Conservation (phyloP, 2,888 invertebrate genomes). For the Eupithecia insigniata region DNA sequence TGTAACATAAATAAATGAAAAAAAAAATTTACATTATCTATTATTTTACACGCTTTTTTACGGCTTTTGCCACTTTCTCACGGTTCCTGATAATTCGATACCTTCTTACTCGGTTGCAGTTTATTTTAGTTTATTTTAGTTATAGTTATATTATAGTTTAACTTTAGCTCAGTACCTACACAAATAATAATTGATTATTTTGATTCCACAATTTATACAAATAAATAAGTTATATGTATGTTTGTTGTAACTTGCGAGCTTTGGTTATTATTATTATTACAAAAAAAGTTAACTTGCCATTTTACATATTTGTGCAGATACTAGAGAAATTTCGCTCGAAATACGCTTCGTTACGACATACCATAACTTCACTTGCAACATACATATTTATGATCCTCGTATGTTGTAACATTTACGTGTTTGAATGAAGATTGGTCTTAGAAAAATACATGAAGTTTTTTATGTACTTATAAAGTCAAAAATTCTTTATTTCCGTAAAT, state of each 20-base stretch:
- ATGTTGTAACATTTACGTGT: slow-evolving; percentile 33
- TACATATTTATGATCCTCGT: slow-evolving; percentile 40
- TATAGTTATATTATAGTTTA: too few species aligned
- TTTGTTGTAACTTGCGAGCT: background rate
- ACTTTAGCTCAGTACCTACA: background rate
- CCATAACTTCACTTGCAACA: slow-evolving; percentile 28
- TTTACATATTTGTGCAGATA: slow-evolving; percentile 20
- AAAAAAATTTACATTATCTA: too few species aligned
- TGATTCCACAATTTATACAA: background rate
- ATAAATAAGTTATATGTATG: background rate
- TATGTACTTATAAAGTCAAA: too few species aligned
- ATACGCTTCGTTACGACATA: slow-evolving; percentile 35
- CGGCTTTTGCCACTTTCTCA: too few species aligned
- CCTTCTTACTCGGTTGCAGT: too few species aligned
- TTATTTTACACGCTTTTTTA: too few species aligned
- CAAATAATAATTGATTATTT: background rate
- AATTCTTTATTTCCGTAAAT: too few species aligned
- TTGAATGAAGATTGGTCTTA: slow-evolving; percentile 23
- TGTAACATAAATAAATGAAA: too few species aligned
- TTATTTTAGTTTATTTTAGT: too few species aligned
- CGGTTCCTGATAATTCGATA: too few species aligned
- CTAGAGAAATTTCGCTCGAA: slow-evolving; percentile 23
- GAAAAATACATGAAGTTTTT: slow-evolving; percentile 3
- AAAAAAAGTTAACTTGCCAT: background rate
- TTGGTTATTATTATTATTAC: slow-evolving; percentile 6